Evolutionary conservation across 2,797 vertebrate species (phyloP), one percentile per base, ranked within the genome.

Genomic region (Pangasius macronema): DNA sequence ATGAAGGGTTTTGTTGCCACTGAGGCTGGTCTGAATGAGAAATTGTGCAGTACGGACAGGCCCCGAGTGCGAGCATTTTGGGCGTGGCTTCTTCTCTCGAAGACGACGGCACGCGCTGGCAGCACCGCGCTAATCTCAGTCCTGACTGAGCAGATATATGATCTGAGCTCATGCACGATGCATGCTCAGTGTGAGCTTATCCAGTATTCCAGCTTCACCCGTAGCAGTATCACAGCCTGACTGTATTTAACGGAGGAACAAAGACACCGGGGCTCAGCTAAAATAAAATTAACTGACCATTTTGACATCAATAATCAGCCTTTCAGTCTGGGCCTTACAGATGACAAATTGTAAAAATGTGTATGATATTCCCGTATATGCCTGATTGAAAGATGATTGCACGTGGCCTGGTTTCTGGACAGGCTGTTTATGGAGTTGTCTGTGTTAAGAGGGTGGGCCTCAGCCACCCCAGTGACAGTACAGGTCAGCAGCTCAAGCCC

Each of bases 51-150:
- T 49, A 67, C 30, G 18, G 20, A 18, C 67, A 77, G 85, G 88
- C 85, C 87, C 75, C 46, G 84, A 76, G 83, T 80, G 67, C 68
- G 83, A 73, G 82, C 87, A 92, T 91, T 90, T 94, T 95, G 95
- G 96, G 95, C 94, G 96, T 96, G 95, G 95, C 95, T 91, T 93
- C 91, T 91, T 92, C 92, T 93, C 92, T 90, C 42, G 85, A 94
- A 91, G 89, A 55, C 91, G 88, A 93, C 91, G 91, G 92, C 91
- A 92, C 90, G 90, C 91, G 91, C 88, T 73, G 82, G 80, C 80
- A 67, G 63, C 46, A 68, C 46, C n/a, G 27, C 46, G 9, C 46
- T 89, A 80, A 84, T 55, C 65, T 68, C 49, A 24, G 82, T 83
- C 65, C 65, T 30, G 85, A 82, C 59, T 83, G 63, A 83, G 63